These are phyloP conservation scores for Platycnemis pennipes DNA, from an alignment of 2,888 invertebrate species.

Conservation along the genomic window DNA sequence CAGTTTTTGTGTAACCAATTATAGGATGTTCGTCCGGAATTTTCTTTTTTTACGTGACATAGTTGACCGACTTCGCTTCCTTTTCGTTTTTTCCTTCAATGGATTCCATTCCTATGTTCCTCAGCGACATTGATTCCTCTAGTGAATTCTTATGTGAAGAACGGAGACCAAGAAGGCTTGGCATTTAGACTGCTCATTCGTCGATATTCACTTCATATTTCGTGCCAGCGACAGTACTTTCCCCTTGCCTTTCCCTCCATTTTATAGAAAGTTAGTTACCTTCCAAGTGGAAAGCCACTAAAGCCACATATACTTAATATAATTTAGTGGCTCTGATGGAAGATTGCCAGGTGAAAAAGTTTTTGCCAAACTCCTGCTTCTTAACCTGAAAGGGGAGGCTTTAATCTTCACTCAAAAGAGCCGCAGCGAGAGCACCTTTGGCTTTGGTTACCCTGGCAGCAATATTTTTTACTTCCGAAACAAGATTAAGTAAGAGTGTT, in stretches of 20 bases:
- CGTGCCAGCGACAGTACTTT: not conserved
- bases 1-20: too few relatives aligned
- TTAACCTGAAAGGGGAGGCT: not conserved
- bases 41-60: too few relatives aligned
- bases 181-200: not conserved
- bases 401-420: not conserved
- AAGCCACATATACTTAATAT: not conserved
- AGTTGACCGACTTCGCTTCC: too few relatives aligned
- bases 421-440: not conserved
- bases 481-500: constrained; percentile 28
- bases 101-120: not conserved
- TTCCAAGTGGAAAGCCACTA: not conserved
- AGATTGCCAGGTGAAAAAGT: constrained; percentile 18
- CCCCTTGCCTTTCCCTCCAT: not conserved
- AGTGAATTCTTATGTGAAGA: not conserved
- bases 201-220: not conserved
- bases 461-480: constrained; percentile 17
- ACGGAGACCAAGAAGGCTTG: not conserved
- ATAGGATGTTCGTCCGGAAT: too few relatives aligned
- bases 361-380: not conserved
- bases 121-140: too few relatives aligned
- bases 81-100: too few relatives aligned
- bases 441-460: not conserved
- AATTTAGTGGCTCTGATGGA: not conserved
- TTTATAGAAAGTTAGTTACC: not conserved